Base-by-base conservation (phyloP, 2,797 vertebrate genomes). In the Nyctalus aviator region DNA sequence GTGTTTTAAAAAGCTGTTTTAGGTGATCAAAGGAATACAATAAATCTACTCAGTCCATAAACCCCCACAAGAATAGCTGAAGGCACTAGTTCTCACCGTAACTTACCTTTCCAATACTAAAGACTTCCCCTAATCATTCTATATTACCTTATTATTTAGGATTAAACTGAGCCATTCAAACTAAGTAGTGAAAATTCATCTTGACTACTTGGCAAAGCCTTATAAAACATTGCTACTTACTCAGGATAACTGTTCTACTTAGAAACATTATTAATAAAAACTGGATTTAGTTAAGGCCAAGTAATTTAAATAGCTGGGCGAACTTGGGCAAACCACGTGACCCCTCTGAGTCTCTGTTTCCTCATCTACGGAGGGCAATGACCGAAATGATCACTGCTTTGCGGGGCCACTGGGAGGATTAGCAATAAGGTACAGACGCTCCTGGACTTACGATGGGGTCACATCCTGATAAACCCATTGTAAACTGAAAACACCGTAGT, bases 11-110 rank as follows among this genome's bases (percentile, higher is more conserved):
- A 76, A 87, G 69, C 8, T 66, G 35, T 35, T 15, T 73, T 37
- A 41, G 30, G 30, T n/a, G 11, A 66, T 92, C 77, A 59, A 75
- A 95, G 68, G 46, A 71, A 93, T 62, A 72, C 9, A 69, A 23
- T n/a, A 21, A 10, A 84, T 53, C 69, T 88, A 62, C 27, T 92
- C 59, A 89, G 94, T 15, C 64, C 44, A 84, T 72, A 90, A 95
- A 7, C 13, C 25, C 46, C 57, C 72, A 83, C 90, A 92, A 64
- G 59, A 90, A 66, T 50, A 96, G 73, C 46, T n/a, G 17, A 66
- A 85, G 71, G 9, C 72, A n/a, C 44, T 25, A 73, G 50, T 50
- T 92, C 79, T 76, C 46, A 75, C 20, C 87, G 25, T 37, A 91
- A 88, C 37, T 53, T 30, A 66, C 48, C 59, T 94, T 82, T 91